phyloP scores from a whole-genome alignment of 2,888 invertebrate genomes.

The Himalopsyche anomala region DNA sequence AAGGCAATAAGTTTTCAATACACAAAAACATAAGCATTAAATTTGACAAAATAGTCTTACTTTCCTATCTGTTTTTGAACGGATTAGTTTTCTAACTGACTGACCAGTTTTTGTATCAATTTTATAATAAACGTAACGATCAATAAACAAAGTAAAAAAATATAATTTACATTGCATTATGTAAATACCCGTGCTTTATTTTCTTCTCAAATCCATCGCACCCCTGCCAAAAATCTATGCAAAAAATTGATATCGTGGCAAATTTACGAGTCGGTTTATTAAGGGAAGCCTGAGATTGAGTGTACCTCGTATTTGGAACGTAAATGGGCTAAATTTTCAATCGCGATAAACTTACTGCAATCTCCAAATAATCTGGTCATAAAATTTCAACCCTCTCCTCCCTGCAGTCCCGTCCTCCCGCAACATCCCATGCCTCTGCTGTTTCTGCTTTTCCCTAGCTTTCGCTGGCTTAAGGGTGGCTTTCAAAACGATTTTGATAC shows the following conservation, averaged over 20 bases:
- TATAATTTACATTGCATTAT: too few relatives aligned
- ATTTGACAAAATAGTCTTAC: too few relatives aligned
- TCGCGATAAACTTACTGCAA: constrained; percentile 58
- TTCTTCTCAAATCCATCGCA: background rate
- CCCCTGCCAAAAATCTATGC: background rate
- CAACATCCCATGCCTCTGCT: background rate
- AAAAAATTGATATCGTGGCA: constrained; percentile 2
- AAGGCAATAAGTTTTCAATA: too few relatives aligned
- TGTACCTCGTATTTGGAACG: constrained; percentile 48
- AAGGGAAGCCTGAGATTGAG: constrained; percentile 27
- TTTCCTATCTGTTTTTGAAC: too few relatives aligned
- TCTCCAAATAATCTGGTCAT: constrained; percentile 61
- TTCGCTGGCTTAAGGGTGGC: background rate
- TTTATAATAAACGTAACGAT: too few relatives aligned
- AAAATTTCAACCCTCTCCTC: constrained; percentile 55
- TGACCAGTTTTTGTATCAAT: too few relatives aligned
- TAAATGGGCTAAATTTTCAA: constrained; percentile 51
- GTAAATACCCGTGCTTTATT: background rate
- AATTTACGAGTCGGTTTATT: constrained; percentile 7
- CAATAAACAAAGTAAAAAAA: too few relatives aligned
- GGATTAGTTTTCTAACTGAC: too few relatives aligned
- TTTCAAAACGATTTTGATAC: constrained; percentile 8
- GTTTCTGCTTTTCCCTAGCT: background rate
- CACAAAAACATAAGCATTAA: too few relatives aligned
- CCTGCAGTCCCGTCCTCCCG: background rate